These are phyloP conservation scores for Caenorhabditis afra DNA, from an alignment of 2,888 invertebrate genomes.

Conservation along the genomic window DNA sequence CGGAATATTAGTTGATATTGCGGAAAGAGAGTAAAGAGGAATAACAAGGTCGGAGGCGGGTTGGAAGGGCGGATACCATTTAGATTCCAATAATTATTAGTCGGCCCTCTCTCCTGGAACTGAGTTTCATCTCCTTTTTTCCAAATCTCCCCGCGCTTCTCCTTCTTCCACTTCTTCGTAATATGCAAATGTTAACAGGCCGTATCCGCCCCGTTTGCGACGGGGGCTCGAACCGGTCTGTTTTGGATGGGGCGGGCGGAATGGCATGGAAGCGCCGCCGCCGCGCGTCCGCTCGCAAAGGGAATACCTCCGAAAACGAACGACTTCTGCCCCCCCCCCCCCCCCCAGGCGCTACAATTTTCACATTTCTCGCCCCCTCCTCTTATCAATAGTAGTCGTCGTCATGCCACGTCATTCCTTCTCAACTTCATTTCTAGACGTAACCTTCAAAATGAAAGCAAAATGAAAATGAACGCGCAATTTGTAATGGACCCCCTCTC, in stretches of 20 bases:
- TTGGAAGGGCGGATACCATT: not conserved
- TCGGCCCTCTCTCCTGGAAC: not conserved
- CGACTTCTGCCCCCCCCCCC: too few species aligned
- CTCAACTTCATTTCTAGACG: too few species aligned
- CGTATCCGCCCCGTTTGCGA: conserved; percentile 29
- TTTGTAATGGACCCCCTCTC: too few species aligned
- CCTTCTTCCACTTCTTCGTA: not conserved
- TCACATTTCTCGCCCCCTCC: too few species aligned
- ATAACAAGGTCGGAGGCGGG: conserved; percentile 1
- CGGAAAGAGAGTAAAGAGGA: conserved; percentile 11
- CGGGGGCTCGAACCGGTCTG: conserved; percentile 52
- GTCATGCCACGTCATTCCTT: too few species aligned
- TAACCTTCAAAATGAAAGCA: too few species aligned
- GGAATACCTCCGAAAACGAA: not conserved
- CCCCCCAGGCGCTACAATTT: too few species aligned
- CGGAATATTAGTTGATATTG: conserved; percentile 54
- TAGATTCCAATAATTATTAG: conserved; percentile 20
- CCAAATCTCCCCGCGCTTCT: conserved; percentile 1
- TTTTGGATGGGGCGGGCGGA: conserved; percentile 7
- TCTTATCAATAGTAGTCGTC: too few species aligned
- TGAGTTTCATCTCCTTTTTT: conserved; percentile 5
- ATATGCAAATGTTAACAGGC: conserved; percentile 57
- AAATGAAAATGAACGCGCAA: too few species aligned
- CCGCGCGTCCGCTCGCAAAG: not conserved
- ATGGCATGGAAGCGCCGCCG: not conserved